phyloP scores from a whole-genome alignment of 2,888 invertebrate species.

The Drosophila atripex region DNA sequence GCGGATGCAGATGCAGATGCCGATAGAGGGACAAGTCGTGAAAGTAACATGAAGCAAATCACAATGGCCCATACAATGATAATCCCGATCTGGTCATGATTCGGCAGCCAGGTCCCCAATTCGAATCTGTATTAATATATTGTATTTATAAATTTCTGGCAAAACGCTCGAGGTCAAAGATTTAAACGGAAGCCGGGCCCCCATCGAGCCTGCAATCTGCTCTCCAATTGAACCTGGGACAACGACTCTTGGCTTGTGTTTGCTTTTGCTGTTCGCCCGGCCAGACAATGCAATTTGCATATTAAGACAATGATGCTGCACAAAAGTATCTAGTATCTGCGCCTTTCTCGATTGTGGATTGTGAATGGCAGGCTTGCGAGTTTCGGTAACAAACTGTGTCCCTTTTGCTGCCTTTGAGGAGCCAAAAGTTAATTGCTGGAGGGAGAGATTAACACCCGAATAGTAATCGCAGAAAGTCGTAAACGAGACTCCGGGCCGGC shows the following conservation, averaged over 20 bases:
- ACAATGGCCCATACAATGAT: constrained; percentile 52
- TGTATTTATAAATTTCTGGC: constrained; percentile 46
- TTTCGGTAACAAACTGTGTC: not conserved
- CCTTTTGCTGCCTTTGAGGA: not conserved
- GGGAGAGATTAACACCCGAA: constrained; percentile 50
- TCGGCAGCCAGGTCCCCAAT: constrained; percentile 25
- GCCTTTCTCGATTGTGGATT: not conserved
- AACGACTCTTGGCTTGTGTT: constrained; percentile 9
- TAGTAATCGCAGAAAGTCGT: not conserved
- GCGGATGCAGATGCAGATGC: constrained; percentile 17
- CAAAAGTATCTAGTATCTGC: constrained; percentile 53
- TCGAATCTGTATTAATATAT: constrained; percentile 69
- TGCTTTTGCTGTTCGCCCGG: too few species aligned
- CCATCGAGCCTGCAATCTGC: constrained; percentile 37
- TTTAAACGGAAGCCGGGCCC: constrained; percentile 50
- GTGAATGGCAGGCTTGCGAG: too few species aligned
- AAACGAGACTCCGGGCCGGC: constrained; percentile 14
- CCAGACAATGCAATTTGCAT: constrained; percentile 5
- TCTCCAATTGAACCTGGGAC: constrained; percentile 61
- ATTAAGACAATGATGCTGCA: constrained; percentile 72
- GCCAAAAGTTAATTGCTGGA: constrained; percentile 60
- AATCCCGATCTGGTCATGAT: constrained; percentile 66
- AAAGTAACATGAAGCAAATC: constrained; percentile 67
- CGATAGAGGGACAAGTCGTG: constrained; percentile 50
- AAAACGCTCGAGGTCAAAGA: constrained; percentile 70